These are phyloP conservation scores for Microplitis demolitor DNA, from an alignment of 1,140 invertebrate genomes.

Conservation along the genomic window DNA sequence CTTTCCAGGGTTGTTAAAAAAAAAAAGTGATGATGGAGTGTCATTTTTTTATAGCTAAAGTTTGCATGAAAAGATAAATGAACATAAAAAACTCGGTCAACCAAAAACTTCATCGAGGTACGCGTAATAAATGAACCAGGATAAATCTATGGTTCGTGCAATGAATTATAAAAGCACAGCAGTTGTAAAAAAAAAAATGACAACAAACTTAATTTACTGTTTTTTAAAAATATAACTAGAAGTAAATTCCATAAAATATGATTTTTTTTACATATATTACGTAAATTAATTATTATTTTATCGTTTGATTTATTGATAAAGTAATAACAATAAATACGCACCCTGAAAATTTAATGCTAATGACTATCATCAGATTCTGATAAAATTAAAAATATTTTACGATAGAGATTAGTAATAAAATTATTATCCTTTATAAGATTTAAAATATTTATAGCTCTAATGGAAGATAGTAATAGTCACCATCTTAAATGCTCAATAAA, in stretches of 20 bases:
- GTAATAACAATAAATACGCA: too few species aligned
- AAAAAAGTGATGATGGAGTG: neutral
- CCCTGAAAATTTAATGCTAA: too few species aligned
- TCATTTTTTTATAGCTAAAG: neutral
- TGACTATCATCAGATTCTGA: too few species aligned
- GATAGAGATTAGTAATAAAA: too few species aligned
- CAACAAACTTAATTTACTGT: neutral
- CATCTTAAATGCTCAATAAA: too few species aligned
- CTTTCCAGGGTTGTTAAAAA: neutral
- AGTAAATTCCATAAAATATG: neutral
- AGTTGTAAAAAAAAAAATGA: conserved; percentile 10
- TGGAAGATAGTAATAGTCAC: too few species aligned
- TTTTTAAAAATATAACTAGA: neutral
- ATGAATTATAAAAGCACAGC: conserved; percentile 16
- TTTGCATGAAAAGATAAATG: neutral
- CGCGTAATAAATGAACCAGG: conserved; percentile 6
- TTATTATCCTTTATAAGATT: too few species aligned
- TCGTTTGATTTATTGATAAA: too few species aligned
- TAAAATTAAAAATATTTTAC: too few species aligned
- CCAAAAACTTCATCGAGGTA: conserved; percentile 12
- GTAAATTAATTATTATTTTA: too few species aligned
- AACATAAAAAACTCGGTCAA: neutral
- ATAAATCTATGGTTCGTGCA: conserved; percentile 4
- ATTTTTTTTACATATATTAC: too few species aligned
- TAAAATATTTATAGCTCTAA: too few species aligned